Conservation (phyloP, 2,888 invertebrate species). For the Xestoiulus laeticollis region DNA sequence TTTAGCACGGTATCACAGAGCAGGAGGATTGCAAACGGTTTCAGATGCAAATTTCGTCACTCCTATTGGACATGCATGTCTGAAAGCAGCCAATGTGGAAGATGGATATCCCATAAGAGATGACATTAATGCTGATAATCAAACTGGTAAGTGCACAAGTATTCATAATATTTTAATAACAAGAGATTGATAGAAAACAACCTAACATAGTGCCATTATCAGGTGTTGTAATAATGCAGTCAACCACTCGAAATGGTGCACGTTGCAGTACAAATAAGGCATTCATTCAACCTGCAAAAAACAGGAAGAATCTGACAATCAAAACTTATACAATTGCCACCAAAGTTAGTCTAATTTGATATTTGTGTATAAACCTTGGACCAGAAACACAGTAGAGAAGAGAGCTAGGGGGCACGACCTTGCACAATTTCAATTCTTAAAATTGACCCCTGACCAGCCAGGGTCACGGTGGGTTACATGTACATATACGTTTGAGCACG, state of each 20-base stretch:
- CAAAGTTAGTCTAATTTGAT: constrained; percentile 46
- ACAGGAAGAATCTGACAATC: constrained; percentile 53
- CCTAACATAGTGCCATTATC: no score
- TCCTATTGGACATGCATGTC: constrained; percentile 57
- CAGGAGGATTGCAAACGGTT: constrained; percentile 58
- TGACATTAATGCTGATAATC: constrained; percentile 58
- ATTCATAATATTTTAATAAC: background rate
- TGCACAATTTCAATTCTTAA: no score
- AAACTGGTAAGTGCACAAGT: constrained; percentile 56
- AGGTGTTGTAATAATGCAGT: background rate
- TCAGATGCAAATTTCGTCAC: constrained; percentile 57
- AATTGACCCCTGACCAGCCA: no score
- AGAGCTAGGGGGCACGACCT: no score
- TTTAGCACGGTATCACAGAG: constrained; percentile 56
- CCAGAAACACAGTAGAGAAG: no score
- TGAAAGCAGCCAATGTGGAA: constrained; percentile 57
- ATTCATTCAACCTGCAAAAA: constrained; percentile 52
- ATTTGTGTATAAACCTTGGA: background rate
- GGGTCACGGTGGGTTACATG: no score
- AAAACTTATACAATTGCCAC: constrained; percentile 48
- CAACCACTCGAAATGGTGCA: constrained; percentile 63
- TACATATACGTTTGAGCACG: background rate
- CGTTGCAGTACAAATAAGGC: constrained; percentile 61
- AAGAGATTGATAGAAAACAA: no score
- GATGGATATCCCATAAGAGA: constrained; percentile 57